Base-by-base conservation (phyloP, 1,140 invertebrate genomes). In the Potamilus streckersoni region DNA sequence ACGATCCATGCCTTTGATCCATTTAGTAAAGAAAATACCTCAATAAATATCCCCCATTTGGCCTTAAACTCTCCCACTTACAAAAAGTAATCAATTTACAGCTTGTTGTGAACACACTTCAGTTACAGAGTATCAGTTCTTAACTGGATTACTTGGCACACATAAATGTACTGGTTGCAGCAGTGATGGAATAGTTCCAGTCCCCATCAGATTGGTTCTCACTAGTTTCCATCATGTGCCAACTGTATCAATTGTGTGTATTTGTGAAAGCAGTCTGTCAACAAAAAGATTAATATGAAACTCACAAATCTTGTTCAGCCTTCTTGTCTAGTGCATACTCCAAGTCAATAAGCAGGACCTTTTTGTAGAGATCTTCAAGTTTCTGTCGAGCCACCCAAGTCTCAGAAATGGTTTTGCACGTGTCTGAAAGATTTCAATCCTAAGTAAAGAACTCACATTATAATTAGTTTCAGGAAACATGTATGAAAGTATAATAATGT, bases 301-400 rank as follows among this genome's bases (percentile, higher is more conserved):
- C 89, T 86, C 82, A 90, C 77, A 96, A 89, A 84, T 96, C 95
- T 86, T 96, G 95, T 88, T 96, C 95, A 27, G 96, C 94, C 91
- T 96, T 96, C 85, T 94, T 94, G 88, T 96, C 94, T 81, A 96
- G 89, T n/a, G 95, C 95, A 92, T 95, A 95, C 85, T 96, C 95
- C 78, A 96, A 90, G 88, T 96, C 95, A 67, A 94, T 89, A 61
- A 95, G 92, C 57, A 96, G 90, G 27, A 96, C 92, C 88, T 95
- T 94, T 87, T 95, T 94, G 89, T 95, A 96, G 69, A 95, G 93
- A 84, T 91, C 90, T 79, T 92, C 94, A 60, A 95, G 87, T 82
- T 92, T 83, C 72, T 90, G 89, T 69, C 89, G 74, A 13, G 80
- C 82, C 49, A 86, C 85, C 88, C 88, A 89, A 58, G 85, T 81